Base-by-base conservation (phyloP, 2,113 vertebrate species). In the Parotia lawesii region DNA sequence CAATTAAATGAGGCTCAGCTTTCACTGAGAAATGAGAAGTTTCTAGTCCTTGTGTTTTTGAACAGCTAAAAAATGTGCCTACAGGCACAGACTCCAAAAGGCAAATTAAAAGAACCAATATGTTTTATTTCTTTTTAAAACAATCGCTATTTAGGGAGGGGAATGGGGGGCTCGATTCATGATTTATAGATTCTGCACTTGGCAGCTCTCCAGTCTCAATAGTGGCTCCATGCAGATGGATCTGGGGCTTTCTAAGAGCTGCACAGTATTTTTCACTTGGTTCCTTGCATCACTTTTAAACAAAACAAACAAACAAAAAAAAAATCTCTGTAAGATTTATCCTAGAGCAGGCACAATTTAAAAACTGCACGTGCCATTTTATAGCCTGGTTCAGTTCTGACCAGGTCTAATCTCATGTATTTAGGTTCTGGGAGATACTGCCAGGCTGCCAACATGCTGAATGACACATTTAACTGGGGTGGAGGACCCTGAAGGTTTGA, bases 51-150 rank as follows among this genome's bases (percentile, higher is more conserved):
- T 2, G 0, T 80, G 79, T 71, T 89, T 83, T 48, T 74, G 69
- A 90, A 91, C 90, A 90, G 74, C 67, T 74, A 72, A 60, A 93
- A 93, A 90, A 88, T 48, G 53, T 71, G 91, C 94, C 92, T 84
- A 53, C 81, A 94, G 94, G 91, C 91, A 88, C 83, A 88, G 64
- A 38, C 85, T 94, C 90, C 79, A 90, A 95, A 76, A 94, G 90
- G 87, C 82, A 88, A 76, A 71, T 96, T 97, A 93, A 86, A 91
- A 95, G 60, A 93, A 91, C 85, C 64, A 91, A 95, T 93, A 76
- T 88, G 78, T 48, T 83, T 87, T 91, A 79, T 78, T 93, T 90
- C 79, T 93, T 91, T 83, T 66, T 80, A 91, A 95, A 91, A 93
- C 94, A 93, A 93, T 91, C 87, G 85, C 40, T 58, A 90, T 79